Base-by-base conservation (phyloP, 2,113 vertebrate species). In the Pteronura brasiliensis region DNA sequence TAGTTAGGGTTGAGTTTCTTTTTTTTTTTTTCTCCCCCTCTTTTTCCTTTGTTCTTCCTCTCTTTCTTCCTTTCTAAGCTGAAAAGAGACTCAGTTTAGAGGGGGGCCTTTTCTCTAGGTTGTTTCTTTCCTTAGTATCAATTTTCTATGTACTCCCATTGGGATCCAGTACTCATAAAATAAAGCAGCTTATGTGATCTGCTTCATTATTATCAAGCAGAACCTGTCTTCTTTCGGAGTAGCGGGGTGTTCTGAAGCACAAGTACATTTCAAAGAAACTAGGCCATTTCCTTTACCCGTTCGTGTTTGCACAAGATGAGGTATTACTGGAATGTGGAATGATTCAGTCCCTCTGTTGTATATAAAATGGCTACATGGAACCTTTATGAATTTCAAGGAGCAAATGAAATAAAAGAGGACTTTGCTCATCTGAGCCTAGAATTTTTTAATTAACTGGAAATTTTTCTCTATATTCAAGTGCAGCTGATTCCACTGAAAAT, bases 131-230 rank as follows among this genome's bases (percentile, higher is more conserved):
- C 72, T 97, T 96, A 88, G n/a, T 95, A 88, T 97, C 97, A 97
- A 67, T 97, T 97, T 98, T 97, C 92, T 74, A 0, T 77, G 81
- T 95, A 93, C 88, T 97, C 84, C 81, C 59, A 17, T 80, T 96
- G 86, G 90, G 97, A 97, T 97, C 98, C 98, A 97, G 77, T 96
- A 97, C 89, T 97, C 92, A 82, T 93, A 95, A 96, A 97, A 97
- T 96, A 90, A 97, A 98, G 74, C 90, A 97, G 85, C 97, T 94
- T 95, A 77, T 93, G 82, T 94, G 42, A 93, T 96, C 80, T 88
- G 39, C 96, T 98, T 97, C 94, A 89, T 98, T 98, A 96, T 88
- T 97, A 97, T 97, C 90, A 97, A 97, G 96, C 95, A 29, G n/a
- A 96, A 57, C 79, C 90, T 82, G 20, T 95, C 96, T 81, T 97